These are phyloP conservation scores for Mus caroli DNA, from an alignment of 2,797 vertebrate species.

Conservation along the genomic window DNA sequence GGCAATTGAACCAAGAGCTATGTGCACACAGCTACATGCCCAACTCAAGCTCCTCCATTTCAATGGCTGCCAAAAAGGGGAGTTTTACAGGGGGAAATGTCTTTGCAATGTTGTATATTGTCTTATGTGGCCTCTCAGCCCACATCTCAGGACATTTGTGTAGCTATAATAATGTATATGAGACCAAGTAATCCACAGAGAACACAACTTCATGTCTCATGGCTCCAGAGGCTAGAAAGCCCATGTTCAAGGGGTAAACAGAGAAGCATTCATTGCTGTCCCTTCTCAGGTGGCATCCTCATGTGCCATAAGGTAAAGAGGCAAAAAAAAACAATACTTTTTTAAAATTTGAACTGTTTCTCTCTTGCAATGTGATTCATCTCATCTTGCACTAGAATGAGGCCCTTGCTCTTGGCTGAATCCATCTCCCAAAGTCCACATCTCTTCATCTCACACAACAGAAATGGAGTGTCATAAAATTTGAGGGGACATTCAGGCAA, in stretches of 20 bases:
- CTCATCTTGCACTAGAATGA: neutral
- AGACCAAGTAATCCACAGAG: neutral
- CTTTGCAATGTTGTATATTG: neutral
- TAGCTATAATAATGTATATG: neutral
- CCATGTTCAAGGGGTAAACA: neutral
- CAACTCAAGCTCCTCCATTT: neutral
- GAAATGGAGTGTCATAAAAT: neutral
- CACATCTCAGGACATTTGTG: neutral
- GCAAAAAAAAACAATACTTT: neutral
- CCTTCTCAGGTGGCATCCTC: neutral
- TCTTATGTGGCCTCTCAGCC: neutral
- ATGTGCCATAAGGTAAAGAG: neutral
- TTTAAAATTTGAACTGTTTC: too few species aligned
- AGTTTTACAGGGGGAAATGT: neutral
- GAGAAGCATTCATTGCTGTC: neutral
- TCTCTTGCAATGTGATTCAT: neutral
- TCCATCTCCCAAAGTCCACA: neutral
- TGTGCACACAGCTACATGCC: neutral
- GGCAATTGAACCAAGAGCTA: neutral
- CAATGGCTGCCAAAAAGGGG: neutral
- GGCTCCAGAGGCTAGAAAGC: neutral
- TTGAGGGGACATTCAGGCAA: neutral
- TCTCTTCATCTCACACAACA: neutral
- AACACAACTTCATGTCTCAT: neutral
- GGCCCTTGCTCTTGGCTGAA: neutral